phyloP scores from a whole-genome alignment of 2,113 vertebrate species.

The Cisticola juncidis region DNA sequence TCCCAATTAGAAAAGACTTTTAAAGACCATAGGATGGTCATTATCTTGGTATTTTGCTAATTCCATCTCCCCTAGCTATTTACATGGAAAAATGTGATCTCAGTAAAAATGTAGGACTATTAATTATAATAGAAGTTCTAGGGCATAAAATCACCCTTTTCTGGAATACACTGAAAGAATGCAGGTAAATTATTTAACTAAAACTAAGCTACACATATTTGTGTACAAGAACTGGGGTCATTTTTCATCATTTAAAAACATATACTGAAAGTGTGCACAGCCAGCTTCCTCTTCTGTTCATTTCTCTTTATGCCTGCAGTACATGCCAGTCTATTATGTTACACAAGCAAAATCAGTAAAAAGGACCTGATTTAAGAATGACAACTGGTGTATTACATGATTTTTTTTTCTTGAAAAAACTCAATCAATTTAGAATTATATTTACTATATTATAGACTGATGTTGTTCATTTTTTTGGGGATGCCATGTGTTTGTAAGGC shows the following conservation, averaged over 20 bases:
- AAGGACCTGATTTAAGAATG: not conserved
- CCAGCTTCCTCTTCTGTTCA: not conserved
- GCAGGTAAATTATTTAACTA: not conserved
- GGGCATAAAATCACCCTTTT: not conserved
- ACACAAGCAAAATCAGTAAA: not conserved
- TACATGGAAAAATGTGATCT: not conserved
- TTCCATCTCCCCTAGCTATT: not conserved
- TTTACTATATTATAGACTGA: not conserved
- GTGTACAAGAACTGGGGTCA: not conserved
- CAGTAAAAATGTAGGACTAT: not conserved
- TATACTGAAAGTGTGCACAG: not conserved
- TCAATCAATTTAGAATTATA: not conserved
- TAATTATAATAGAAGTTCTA: not conserved
- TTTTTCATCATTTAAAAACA: not conserved
- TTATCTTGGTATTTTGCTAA: not conserved
- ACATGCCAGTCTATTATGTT: not conserved
- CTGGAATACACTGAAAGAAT: not conserved
- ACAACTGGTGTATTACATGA: not conserved
- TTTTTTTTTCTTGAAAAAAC: not conserved
- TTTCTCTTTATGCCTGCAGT: not conserved
- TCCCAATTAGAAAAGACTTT: not conserved
- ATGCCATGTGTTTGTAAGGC: not conserved
- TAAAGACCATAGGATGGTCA: not conserved
- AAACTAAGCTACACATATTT: not conserved
- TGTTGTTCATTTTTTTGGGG: not conserved